Evolutionary conservation across 92 coral and sea anemone genomes (phyloP), one percentile per base, ranked within the genome.

Genomic region (Virgularia gustaviana): DNA sequence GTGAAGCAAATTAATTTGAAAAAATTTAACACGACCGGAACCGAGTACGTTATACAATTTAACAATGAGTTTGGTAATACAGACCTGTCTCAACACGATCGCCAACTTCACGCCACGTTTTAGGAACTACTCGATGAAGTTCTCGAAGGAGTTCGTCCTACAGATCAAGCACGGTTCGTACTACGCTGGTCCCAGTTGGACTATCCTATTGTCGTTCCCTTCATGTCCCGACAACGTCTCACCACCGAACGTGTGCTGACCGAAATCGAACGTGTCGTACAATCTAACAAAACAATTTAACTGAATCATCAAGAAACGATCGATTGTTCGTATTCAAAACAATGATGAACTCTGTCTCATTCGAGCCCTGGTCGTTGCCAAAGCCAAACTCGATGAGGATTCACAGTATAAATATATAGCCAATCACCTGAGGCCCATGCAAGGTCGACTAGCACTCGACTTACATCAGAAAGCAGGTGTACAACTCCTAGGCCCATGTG

Each of bases 241-340:
- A 55, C 62, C 27, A 55, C 35, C 6, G 35, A 55, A 22, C 62
- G 35, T 2, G 62, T 55, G 27, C 32, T 55, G 32, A 37, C 62
- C n/a, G 32, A 55, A 55, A 23, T 55, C 32, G 62, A 55, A 37
- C 35, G 62, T 27, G 33, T 55, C 35, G n/a, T 55, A 9, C 62
- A 55, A 55, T 55, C 62, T 9, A 55, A 55, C 15, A 9, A 11
- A 10, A 37, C 27, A 55, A 27, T 55, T 55, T 19, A 37, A 1
- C 15, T 55, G n/a, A 55, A 55, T 22, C 35, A 55, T 4, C 3
- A n/a, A n/a, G n/a, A n/a, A n/a, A n/a, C n/a, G n/a, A n/a, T n/a
- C n/a, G n/a, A n/a, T n/a, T n/a, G n/a, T 55, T 55, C 62, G 62
- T 0, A 55, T 27, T 27, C 62, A 55, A 22, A 55, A 55, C 51